A percentile compares a stretch with the other conserved stretches of the same genome.
These are phyloP conservation scores for Chionis minor DNA, from an alignment of 2,113 vertebrate species.

Conservation along the genomic window DNA sequence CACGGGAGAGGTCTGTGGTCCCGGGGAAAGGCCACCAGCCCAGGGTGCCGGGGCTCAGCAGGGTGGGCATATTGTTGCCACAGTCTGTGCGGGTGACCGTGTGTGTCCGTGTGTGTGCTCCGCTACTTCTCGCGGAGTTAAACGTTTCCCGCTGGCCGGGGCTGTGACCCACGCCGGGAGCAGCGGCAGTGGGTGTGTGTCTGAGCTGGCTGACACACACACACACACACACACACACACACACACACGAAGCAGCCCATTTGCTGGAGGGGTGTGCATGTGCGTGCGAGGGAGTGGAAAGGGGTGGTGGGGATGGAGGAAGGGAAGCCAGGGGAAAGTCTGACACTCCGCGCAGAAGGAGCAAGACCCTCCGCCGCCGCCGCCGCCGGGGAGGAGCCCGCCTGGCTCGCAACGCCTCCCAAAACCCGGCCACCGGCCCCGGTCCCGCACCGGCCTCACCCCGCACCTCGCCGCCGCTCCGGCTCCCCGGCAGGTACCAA, in stretches of 20 bases:
- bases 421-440: neutral
- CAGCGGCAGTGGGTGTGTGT: neutral
- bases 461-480: neutral
- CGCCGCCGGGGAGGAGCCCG: conserved; percentile 19
- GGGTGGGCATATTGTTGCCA: fast-evolving
- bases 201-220: neutral
- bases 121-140: fast-evolving
- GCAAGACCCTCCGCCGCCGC: conserved; percentile 31
- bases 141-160: neutral
- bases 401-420: neutral
- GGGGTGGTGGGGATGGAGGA: conserved; percentile 53
- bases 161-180: neutral
- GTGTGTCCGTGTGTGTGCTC: fast-evolving
- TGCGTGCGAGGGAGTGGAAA: conserved; percentile 58
- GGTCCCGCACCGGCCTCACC: neutral
- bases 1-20: fast-evolving
- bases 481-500: neutral
- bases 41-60: neutral
- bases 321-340: conserved; percentile 40
- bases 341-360: conserved; percentile 51
- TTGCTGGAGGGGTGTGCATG: conserved; percentile 59
- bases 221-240: neutral
- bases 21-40: fast-evolving
- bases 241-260: conserved; percentile 27
- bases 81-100: fast-evolving